A percentile compares a stretch with the other conserved stretches of the same genome.
Evolutionary conservation across 1,140 invertebrate genomes (phyloP).

Genomic region (Apis laboriosa): DNA sequence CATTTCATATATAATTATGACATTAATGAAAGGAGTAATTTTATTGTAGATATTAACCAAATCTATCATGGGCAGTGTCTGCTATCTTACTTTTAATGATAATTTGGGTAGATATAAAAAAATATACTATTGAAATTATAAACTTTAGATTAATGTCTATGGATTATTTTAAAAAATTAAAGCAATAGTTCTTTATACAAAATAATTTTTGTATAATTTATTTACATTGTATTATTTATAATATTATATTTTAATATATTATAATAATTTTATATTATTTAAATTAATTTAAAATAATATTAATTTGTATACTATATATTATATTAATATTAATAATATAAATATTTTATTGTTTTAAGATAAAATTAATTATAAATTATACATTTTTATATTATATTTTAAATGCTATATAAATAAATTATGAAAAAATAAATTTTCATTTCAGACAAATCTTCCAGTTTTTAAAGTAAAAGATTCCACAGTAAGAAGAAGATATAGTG

Average conservation of each 20-base stretch:
- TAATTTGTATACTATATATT: not conserved
- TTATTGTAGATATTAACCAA: conserved; percentile 16
- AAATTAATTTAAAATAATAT: not conserved
- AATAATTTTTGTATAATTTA: too few relatives aligned
- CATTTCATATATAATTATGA: not conserved
- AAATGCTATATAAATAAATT: not conserved
- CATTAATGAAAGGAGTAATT: not conserved
- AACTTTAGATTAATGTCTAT: not conserved
- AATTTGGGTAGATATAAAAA: conserved; percentile 47
- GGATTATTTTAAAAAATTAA: not conserved
- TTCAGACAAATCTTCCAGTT: conserved; percentile 99
- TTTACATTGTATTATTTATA: too few relatives aligned
- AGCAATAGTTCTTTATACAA: not conserved
- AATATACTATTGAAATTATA: not conserved
- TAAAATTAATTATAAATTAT: not conserved
- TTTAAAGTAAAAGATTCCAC: conserved; percentile 99
- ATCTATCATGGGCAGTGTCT: conserved; percentile 52
- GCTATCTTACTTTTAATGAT: conserved; percentile 49
- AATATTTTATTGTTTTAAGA: not conserved
- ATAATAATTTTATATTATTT: too few relatives aligned
- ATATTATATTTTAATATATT: too few relatives aligned
- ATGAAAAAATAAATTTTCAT: conserved; percentile 62
- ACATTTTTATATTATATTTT: conserved; percentile 16
- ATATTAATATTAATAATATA: too few relatives aligned
- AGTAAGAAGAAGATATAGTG: conserved; percentile 98